Conservation (phyloP, 2,888 invertebrate genomes). For the Eupithecia abbreviata region DNA sequence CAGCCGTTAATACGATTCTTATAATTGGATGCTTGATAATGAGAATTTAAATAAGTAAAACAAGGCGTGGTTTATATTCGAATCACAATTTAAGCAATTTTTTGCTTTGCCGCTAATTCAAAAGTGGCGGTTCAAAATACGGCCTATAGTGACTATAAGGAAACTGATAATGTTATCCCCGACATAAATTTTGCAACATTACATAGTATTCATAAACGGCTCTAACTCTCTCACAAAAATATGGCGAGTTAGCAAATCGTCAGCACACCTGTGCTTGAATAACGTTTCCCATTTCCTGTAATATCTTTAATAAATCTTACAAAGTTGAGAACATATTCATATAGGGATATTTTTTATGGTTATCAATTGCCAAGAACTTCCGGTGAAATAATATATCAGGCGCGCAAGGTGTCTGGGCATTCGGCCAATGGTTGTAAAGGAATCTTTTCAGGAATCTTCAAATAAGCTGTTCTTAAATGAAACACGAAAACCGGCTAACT, state of each 20-base stretch:
- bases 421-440: neutral
- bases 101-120: neutral
- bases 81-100: neutral
- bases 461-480: neutral
- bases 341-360: conserved; percentile 54
- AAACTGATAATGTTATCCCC: neutral
- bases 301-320: conserved; percentile 78
- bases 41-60: neutral
- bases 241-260: conserved; percentile 81
- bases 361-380: conserved; percentile 51
- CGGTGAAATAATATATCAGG: conserved; percentile 23
- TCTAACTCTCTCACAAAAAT: conserved; percentile 76
- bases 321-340: conserved; percentile 74
- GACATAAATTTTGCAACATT: conserved; percentile 29
- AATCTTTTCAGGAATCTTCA: neutral
- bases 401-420: conserved; percentile 9
- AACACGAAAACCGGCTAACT: neutral
- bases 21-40: neutral
- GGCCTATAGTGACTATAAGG: neutral
- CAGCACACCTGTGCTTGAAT: conserved; percentile 81
- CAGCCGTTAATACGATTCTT: neutral
- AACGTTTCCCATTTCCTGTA: conserved; percentile 75
- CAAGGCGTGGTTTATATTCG: neutral
- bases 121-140: neutral
- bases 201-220: conserved; percentile 49